Base-by-base conservation (phyloP, 2,113 vertebrate genomes). In the Polypterus bichir region DNA sequence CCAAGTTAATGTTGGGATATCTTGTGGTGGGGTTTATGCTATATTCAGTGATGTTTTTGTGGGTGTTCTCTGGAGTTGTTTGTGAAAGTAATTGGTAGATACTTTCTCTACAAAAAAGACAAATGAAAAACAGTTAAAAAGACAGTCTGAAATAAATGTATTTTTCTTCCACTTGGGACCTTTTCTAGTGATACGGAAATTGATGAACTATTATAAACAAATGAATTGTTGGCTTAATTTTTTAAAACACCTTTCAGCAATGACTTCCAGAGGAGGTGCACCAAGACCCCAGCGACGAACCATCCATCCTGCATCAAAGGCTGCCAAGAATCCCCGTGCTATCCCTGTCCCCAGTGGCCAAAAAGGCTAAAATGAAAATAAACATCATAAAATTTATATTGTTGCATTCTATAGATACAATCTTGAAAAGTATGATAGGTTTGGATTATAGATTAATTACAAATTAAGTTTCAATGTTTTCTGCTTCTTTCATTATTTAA, bases 271-370 rank as follows among this genome's bases (percentile, higher is more conserved):
- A 0, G 83, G 86, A 0, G 73, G 71, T 0, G 67, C n/a, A 0
- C 89, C 87, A 1, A 79, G 76, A 0, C 89, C 89, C 94, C 94
- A 97, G 9, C 77, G 87, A 70, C 89, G 86, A 70, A 97, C 94
- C 89, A 93, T 93, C 94, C 94, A 98, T 0, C 91, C 94, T 0
- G 86, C 77, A 1, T 98, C 94, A 0, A 94, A 91, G 48, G 88
- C 78, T 0, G 91, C 94, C 0, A 98, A 63, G 71, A 98, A 98
- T 1, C 94, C 94, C 5, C 94, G 87, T 44, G 91, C 94, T 5
- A 97, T 89, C 0, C 94, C 94, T 0, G 94, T 97, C 48, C 94
- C 94, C 71, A 97, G 76, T 0, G 94, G 94, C 94, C 94, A 98
- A 81, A 98, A 98, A 1, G 94, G 94, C 94, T 98, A 80, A 63